Evolutionary conservation across 2,797 vertebrate genomes (phyloP), one percentile per base, ranked within the genome.

Genomic region (Coluber constrictor): DNA sequence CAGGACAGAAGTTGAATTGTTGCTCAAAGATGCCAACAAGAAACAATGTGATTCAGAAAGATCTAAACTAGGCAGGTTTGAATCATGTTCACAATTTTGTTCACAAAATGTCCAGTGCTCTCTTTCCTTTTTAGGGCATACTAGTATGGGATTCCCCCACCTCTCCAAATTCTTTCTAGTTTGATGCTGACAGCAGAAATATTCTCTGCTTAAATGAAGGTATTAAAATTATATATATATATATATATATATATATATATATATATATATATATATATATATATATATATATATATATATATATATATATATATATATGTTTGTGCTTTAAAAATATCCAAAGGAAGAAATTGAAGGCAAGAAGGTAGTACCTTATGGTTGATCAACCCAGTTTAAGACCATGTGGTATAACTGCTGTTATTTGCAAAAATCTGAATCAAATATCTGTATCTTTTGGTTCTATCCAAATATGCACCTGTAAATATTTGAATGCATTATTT

Each of bases 1-100:
- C 93, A 94, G 95, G 0, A 95, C 95, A 96, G 95, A 96, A 96
- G 94, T 95, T 95, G 96, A 97, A 96, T 96, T 93, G 94, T 97
- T 95, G 96, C 96, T 96, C 95, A 96, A 93, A 96, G 95, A 95
- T 95, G 96, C 59, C 32, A 94, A 94, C 93, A 27, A 92, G 92
- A 94, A 96, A 96, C 96, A 96, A 96, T 0, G 89, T 95, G 91
- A 95, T 95, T 95, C 94, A 96, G 94, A 95, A 94, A 56, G 43
- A 90, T 90, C 54, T 94, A 74, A 20, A 47, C 29, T n/a, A 86
- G 92, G 92, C 0, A 0, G 63, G 16, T 86, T 95, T 91, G 96
- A 6, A 16, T 79, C 70, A 61, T 79, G n/a, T 74, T 29, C 37
- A 47, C 57, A 15, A 55, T 15, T 60, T 93, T 37, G 43, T 9